Evolutionary conservation across 2,797 vertebrate genomes (phyloP).

Genomic region (Chloroceryle inda): DNA sequence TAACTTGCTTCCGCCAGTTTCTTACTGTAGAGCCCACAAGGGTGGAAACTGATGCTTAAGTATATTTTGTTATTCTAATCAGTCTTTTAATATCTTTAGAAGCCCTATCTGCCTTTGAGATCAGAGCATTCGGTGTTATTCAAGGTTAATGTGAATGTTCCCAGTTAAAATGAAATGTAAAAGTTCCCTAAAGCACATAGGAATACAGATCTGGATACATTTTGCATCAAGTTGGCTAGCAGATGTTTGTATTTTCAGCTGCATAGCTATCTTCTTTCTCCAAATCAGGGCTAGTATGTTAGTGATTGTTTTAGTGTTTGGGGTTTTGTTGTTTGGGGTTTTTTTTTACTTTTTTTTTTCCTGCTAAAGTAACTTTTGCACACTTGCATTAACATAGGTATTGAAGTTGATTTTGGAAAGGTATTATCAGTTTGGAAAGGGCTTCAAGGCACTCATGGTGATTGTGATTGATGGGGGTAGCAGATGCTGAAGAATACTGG

Average conservation of each 20-base stretch:
- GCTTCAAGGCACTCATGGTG: background rate
- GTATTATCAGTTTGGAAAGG: background rate
- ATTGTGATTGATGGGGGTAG: background rate
- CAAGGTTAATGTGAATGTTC: slow-evolving; percentile 17
- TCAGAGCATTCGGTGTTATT: background rate
- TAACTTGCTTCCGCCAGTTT: slow-evolving; percentile 49
- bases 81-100: slow-evolving; percentile 22
- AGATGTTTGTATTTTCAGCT: background rate
- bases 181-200: background rate
- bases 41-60: slow-evolving; percentile 31
- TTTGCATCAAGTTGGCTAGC: background rate
- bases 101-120: background rate
- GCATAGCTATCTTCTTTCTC: background rate
- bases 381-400: background rate
- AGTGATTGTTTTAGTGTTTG: background rate
- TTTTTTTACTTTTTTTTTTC: too few relatives aligned
- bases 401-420: background rate
- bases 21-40: slow-evolving; percentile 42
- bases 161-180: background rate
- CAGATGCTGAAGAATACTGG: background rate
- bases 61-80: slow-evolving; percentile 53
- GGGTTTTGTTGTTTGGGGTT: too few relatives aligned
- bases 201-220: background rate
- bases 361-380: background rate
- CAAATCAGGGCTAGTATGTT: background rate